Evolutionary conservation across 2,113 vertebrate genomes (phyloP), one percentile per base, ranked within the genome.

Genomic region (Amblyornis subalaris): DNA sequence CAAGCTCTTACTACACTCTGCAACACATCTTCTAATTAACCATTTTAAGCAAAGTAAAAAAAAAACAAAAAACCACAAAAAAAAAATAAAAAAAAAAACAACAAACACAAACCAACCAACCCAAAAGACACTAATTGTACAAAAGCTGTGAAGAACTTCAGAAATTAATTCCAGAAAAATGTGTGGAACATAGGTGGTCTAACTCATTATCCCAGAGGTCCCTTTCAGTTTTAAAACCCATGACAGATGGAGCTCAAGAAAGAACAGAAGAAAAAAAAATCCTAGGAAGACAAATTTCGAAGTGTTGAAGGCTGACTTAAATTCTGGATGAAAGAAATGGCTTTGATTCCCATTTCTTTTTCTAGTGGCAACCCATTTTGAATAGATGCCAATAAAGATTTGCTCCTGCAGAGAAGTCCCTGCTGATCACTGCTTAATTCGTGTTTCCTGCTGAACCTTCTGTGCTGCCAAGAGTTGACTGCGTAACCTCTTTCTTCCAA

Each of bases 341-440:
- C 50, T 89, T 79, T 79, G 71, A 89, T 76, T 79, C 50, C 72
- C 62, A 18, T 73, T 69, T 90, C 51, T 89, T 38, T 92, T 87
- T 69, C 60, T 85, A 73, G 55, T 36, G 51, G 89, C 64, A 95
- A 90, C 51, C 77, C 38, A 73, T 88, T 95, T 82, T 88, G 60
- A 93, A 88, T 77, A 88, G 50, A 88, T 74, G 91, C 67, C 90
- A 88, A 71, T 60, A 64, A 82, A 90, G 75, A 93, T 84, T 86
- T 96, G 50, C 38, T 89, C 74, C 91, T 66, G 67, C 73, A 92
- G 86, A 82, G 64, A 94, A 67, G 35, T 70, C 67, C 85, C 78
- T 88, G 67, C 54, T 88, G 84, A 95, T 92, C 50, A 82, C 58
- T 73, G 62, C 67, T 93, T 91, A 87, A 89, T 80, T 91, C 69